Evolutionary conservation across 2,888 invertebrate species (phyloP).

Genomic region (Lampropteryx suffumata): DNA sequence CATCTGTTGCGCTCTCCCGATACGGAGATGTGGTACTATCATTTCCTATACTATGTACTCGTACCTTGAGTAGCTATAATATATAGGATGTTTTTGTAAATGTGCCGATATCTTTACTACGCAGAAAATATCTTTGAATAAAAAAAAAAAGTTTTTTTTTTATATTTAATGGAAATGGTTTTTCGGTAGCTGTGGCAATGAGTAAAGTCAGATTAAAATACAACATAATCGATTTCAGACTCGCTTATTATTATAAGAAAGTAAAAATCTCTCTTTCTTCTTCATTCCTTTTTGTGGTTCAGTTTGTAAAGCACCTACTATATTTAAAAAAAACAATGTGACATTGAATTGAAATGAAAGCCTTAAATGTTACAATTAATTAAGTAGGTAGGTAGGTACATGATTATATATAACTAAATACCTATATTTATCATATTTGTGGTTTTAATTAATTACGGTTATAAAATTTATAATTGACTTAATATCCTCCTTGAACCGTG

Average conservation of each 20-base stretch:
- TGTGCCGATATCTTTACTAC: slow-evolving; percentile 1
- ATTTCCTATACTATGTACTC: slow-evolving; percentile 20
- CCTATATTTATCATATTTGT: neutral
- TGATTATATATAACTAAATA: too few species aligned
- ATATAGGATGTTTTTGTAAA: neutral
- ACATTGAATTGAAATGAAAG: too few species aligned
- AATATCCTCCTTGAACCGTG: slow-evolving; percentile 31
- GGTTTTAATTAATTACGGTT: neutral
- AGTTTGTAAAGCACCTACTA: too few species aligned
- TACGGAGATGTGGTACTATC: slow-evolving; percentile 29
- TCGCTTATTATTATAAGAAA: too few species aligned
- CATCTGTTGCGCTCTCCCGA: slow-evolving; percentile 59
- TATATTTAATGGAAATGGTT: neutral
- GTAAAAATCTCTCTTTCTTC: too few species aligned
- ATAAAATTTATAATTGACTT: slow-evolving; percentile 30
- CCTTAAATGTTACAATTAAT: too few species aligned
- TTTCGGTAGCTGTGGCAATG: neutral
- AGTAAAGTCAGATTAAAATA: neutral
- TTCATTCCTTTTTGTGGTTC: too few species aligned
- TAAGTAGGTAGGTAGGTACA: too few species aligned
- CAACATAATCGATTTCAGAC: too few species aligned
- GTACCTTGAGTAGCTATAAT: neutral
- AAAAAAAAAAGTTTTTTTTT: too few species aligned
- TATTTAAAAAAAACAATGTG: too few species aligned
- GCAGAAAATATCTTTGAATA: too few species aligned